Evolutionary conservation across 2,113 vertebrate genomes (phyloP).

Genomic region (Aegypius monachus): DNA sequence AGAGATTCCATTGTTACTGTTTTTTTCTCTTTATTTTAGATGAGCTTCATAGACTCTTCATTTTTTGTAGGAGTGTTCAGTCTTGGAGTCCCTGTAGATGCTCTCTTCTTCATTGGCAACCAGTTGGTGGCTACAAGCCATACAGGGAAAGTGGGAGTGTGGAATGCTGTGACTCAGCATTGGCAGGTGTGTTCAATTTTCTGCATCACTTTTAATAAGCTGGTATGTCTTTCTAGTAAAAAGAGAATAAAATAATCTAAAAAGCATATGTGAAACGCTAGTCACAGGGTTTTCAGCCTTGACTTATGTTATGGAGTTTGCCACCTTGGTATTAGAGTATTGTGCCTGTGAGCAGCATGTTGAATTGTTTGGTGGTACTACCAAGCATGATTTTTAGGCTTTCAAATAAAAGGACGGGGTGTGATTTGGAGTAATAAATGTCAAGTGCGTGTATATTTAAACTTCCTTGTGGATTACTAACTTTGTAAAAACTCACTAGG

Average conservation of each 20-base stretch:
- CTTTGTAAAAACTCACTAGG: background rate
- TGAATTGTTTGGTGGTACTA: background rate
- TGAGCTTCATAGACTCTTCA: background rate
- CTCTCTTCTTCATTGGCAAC: conserved; percentile 97
- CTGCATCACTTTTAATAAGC: background rate
- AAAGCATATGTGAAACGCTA: background rate
- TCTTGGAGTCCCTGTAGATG: conserved; percentile 94
- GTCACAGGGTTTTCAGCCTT: background rate
- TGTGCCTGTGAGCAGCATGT: background rate
- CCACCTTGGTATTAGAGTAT: background rate
- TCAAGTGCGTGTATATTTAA: background rate
- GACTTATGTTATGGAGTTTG: background rate
- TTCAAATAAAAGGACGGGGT: background rate
- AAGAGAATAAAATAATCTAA: background rate
- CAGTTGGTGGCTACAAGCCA: conserved; percentile 97
- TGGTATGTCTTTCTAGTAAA: background rate
- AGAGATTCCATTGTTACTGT: background rate
- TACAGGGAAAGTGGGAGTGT: conserved; percentile 96
- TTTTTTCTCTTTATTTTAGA: background rate
- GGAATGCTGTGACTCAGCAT: conserved; percentile 98
- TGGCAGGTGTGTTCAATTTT: conserved; percentile 86
- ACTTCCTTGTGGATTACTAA: background rate
- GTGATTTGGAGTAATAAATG: background rate
- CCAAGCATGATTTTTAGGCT: background rate
- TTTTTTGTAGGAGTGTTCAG: conserved; percentile 87